phyloP scores from a whole-genome alignment of 2,797 vertebrate species.

The Zenarchopterus dispar region DNA sequence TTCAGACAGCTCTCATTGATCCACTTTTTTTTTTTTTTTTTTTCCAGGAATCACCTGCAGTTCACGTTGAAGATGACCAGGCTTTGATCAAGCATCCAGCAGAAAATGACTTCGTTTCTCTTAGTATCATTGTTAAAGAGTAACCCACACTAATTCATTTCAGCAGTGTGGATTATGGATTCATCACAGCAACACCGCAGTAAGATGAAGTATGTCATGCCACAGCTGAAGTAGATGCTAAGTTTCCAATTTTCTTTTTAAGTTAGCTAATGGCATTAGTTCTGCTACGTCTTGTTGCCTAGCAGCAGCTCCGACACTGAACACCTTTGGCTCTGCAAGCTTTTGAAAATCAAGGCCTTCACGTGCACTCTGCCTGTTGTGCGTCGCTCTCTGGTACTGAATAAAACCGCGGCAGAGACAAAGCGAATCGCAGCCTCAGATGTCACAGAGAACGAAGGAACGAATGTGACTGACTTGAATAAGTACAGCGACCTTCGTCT shows the following conservation, averaged over 20 bases:
- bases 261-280: conserved; percentile 39
- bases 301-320: conserved; percentile 48
- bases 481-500: conserved; percentile 21
- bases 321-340: conserved; percentile 21
- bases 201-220: conserved; percentile 16
- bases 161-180: not conserved
- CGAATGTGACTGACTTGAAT: conserved; percentile 12
- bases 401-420: conserved; percentile 19
- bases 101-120: conserved; percentile 16
- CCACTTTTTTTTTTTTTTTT: conserved; percentile 29
- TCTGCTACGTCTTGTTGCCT: conserved; percentile 48
- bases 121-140: not conserved
- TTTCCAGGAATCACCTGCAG: conserved; percentile 42
- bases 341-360: conserved; percentile 53
- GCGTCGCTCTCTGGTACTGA: not conserved
- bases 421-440: conserved; percentile 13
- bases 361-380: conserved; percentile 25
- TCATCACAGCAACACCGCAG: not conserved
- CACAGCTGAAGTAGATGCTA: conserved; percentile 29
- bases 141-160: not conserved
- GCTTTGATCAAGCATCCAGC: conserved; percentile 7
- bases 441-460: not conserved
- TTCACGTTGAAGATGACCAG: conserved; percentile 21
- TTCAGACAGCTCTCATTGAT: conserved; percentile 43
- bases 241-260: conserved; percentile 24